Evolutionary conservation across 1,140 invertebrate genomes (phyloP).

Genomic region (Aphis craccivora): DNA sequence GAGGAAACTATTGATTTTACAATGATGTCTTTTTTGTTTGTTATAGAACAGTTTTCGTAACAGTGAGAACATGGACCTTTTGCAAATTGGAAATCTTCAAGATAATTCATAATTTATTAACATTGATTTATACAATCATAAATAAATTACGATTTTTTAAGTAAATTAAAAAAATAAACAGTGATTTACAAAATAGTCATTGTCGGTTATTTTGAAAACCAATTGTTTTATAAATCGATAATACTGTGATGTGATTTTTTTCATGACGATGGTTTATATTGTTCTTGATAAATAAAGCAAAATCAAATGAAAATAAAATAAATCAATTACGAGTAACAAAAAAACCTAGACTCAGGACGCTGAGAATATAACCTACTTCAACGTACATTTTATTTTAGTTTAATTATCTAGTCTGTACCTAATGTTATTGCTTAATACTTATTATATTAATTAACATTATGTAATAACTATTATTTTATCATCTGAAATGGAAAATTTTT

Average conservation of each 20-base stretch:
- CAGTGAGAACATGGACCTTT: background rate
- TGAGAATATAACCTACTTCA: background rate
- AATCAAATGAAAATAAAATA: background rate
- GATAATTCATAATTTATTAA: background rate
- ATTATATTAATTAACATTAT: background rate
- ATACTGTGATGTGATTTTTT: background rate
- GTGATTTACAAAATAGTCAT: background rate
- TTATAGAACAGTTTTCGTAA: background rate
- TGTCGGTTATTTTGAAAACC: background rate
- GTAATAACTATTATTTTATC: background rate
- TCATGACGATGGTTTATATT: background rate
- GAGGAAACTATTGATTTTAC: slow-evolving; percentile 12
- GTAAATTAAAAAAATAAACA: background rate
- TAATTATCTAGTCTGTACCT: background rate
- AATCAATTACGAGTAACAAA: background rate
- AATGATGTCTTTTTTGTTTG: background rate
- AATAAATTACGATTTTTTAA: background rate
- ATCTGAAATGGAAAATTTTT: background rate
- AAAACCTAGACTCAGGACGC: background rate
- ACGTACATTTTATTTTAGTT: background rate
- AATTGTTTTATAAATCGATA: background rate
- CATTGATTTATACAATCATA: background rate
- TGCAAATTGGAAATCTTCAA: background rate
- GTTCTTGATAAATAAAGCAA: background rate
- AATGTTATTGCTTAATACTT: background rate